Percentiles rank a stretch among this genome's conserved stretches.
phyloP scores from a whole-genome alignment of 2,888 invertebrate genomes.

The Synanthedon tipuliformis region DNA sequence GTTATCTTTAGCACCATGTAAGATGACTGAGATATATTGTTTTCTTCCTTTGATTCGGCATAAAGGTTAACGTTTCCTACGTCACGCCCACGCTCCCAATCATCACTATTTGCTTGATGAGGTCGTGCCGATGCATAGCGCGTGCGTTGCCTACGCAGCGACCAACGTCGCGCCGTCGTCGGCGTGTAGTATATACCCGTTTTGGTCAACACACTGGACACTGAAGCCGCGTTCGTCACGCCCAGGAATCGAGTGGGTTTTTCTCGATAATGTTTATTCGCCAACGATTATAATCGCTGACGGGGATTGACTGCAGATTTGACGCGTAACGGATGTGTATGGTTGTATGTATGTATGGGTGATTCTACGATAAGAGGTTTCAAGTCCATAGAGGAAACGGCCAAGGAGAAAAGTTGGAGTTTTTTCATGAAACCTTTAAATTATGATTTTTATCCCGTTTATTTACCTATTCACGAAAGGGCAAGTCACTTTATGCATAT shows the following conservation, averaged over 20 bases:
- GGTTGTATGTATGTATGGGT: not conserved
- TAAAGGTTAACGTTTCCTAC: constrained; percentile 41
- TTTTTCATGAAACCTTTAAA: too few species aligned
- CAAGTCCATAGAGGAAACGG: too few species aligned
- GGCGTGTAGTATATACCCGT: constrained; percentile 1
- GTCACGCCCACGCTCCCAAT: constrained; percentile 42
- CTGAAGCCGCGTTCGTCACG: constrained; percentile 13
- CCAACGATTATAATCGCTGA: constrained; percentile 9
- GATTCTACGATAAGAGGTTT: too few species aligned
- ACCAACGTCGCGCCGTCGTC: not conserved
- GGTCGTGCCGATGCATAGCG: constrained; percentile 39
- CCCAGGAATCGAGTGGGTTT: constrained; percentile 32
- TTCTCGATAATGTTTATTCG: constrained; percentile 28
- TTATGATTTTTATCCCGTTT: too few species aligned
- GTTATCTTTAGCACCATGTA: constrained; percentile 5
- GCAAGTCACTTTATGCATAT: too few species aligned
- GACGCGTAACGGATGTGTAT: constrained; percentile 15
- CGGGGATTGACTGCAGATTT: constrained; percentile 13
- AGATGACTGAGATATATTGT: constrained; percentile 16
- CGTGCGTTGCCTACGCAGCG: constrained; percentile 39
- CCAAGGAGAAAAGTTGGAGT: too few species aligned
- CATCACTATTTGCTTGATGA: constrained; percentile 26
- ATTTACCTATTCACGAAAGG: too few species aligned
- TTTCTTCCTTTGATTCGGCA: constrained; percentile 12
- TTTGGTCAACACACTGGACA: constrained; percentile 2